These are phyloP conservation scores for Thunnus thynnus DNA, from an alignment of 2,113 vertebrate genomes.

Conservation along the genomic window DNA sequence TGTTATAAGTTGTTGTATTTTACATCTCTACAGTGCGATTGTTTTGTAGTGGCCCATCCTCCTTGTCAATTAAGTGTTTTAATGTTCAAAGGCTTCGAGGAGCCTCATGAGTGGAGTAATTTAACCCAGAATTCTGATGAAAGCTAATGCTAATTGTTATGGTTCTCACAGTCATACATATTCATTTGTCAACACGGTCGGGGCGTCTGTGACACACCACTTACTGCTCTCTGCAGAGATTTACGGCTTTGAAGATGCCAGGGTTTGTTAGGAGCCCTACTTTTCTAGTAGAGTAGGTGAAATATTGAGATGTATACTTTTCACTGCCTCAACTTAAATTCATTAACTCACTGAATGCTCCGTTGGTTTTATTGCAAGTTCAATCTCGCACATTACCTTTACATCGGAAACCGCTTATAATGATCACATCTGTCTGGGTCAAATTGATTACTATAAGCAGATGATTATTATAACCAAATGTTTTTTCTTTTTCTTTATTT, in stretches of 20 bases:
- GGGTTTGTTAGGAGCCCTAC: conserved; percentile 5
- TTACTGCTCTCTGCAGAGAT: conserved; percentile 33
- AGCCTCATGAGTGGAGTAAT: conserved; percentile 54
- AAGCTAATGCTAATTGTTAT: conserved; percentile 69
- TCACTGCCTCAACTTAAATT: neutral
- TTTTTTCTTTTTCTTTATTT: too few species aligned
- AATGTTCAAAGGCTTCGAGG: conserved; percentile 56
- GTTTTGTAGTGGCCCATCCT: conserved; percentile 41
- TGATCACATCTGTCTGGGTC: too few species aligned
- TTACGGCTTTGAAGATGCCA: conserved; percentile 59
- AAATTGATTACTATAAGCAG: too few species aligned
- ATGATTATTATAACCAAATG: too few species aligned
- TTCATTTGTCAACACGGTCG: conserved; percentile 52
- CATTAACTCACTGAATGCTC: neutral
- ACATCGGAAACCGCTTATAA: neutral
- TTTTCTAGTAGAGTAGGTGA: conserved; percentile 11
- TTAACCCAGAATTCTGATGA: conserved; percentile 64
- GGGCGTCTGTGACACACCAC: conserved; percentile 35
- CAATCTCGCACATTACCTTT: neutral
- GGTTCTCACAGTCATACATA: conserved; percentile 60
- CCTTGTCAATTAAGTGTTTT: conserved; percentile 54
- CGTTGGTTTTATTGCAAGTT: neutral
- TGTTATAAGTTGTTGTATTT: conserved; percentile 4
- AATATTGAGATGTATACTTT: conserved; percentile 2
- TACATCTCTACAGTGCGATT: conserved; percentile 18